phyloP scores from a whole-genome alignment of 2,113 vertebrate genomes.

The Smithornis capensis region DNA sequence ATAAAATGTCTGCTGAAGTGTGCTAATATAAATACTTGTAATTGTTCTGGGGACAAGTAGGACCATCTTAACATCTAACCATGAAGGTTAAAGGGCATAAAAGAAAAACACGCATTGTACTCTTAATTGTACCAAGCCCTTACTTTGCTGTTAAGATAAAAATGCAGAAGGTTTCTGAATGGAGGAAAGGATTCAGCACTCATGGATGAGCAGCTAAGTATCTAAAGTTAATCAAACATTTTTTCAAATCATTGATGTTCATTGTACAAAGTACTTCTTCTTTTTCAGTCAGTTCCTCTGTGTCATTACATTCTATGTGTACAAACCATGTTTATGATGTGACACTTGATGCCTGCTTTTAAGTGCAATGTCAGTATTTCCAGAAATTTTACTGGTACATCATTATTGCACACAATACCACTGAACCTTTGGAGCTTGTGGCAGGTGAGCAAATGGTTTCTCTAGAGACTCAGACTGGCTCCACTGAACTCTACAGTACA shows the following conservation, averaged over 20 bases:
- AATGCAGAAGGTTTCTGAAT: background rate
- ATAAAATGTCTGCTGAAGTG: background rate
- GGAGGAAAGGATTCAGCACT: background rate
- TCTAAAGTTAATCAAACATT: background rate
- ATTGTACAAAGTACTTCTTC: background rate
- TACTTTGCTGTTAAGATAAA: background rate
- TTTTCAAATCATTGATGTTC: background rate
- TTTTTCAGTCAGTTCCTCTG: background rate
- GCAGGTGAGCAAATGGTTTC: conserved; percentile 11
- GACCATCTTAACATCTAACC: background rate
- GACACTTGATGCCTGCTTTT: background rate
- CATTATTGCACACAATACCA: background rate
- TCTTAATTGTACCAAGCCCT: background rate
- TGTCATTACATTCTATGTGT: background rate
- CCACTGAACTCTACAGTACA: background rate
- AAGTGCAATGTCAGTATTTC: background rate
- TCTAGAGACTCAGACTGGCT: background rate
- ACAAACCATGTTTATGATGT: background rate
- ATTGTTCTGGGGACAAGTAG: background rate
- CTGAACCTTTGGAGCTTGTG: background rate
- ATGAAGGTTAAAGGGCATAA: background rate
- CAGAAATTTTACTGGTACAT: background rate
- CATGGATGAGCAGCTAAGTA: background rate
- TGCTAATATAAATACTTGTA: background rate
- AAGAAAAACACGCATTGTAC: background rate